Evolutionary conservation across 2,888 invertebrate species (phyloP).

Genomic region (Brenthis ino): DNA sequence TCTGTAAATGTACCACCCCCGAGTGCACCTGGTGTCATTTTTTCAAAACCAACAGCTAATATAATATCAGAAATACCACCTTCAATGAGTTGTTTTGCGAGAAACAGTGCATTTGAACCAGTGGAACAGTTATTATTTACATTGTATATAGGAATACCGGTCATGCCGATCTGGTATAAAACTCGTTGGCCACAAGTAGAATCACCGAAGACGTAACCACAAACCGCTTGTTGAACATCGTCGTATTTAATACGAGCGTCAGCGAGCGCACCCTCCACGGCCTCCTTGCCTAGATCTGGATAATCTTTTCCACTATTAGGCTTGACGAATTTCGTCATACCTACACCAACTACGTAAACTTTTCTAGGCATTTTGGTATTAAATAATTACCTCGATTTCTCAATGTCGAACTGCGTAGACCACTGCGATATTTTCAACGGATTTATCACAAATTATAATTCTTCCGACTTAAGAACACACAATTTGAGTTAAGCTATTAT

Average conservation of each 20-base stretch:
- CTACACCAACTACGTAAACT: conserved; percentile 96
- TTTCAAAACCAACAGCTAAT: conserved; percentile 97
- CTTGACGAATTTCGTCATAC: conserved; percentile 99
- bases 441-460: conserved; percentile 11
- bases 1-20: conserved; percentile 88
- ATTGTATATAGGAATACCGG: conserved; percentile 98
- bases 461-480: conserved; percentile 9
- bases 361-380: conserved; percentile 73
- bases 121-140: conserved; percentile 99
- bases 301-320: conserved; percentile 96
- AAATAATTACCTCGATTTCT: conserved; percentile 70
- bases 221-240: conserved; percentile 93
- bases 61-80: conserved; percentile 93
- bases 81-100: conserved; percentile 96
- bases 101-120: conserved; percentile 94
- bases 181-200: conserved; percentile 98
- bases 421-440: conserved; percentile 45
- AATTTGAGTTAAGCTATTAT: conserved; percentile 23
- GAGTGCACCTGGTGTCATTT: conserved; percentile 97
- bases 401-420: conserved; percentile 49
- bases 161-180: conserved; percentile 96
- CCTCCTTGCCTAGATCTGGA: conserved; percentile 97
- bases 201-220: conserved; percentile 97
- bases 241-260: conserved; percentile 91
- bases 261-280: conserved; percentile 91